These are phyloP conservation scores for Pavo muticus DNA, from an alignment of 2,113 vertebrate genomes.

Conservation along the genomic window DNA sequence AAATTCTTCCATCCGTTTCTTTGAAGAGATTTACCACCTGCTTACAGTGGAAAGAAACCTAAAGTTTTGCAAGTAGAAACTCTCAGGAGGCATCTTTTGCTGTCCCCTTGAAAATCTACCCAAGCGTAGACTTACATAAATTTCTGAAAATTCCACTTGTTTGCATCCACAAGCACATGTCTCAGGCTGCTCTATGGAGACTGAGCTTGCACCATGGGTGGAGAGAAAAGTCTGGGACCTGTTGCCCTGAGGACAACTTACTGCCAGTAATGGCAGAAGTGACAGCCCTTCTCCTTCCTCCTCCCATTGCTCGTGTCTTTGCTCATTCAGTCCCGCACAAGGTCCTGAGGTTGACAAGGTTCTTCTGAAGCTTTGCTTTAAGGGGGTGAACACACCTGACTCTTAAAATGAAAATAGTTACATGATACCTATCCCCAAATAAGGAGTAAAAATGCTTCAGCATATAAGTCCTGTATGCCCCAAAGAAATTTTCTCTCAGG, in stretches of 20 bases:
- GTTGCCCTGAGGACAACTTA: background rate
- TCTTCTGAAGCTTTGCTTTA: background rate
- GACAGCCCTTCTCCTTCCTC: background rate
- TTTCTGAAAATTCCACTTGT: background rate
- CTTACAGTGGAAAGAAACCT: slow-evolving; percentile 22
- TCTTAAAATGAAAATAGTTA: background rate
- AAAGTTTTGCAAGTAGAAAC: background rate
- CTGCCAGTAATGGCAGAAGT: background rate
- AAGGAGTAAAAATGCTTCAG: background rate
- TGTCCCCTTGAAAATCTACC: background rate
- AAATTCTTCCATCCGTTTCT: slow-evolving; percentile 48
- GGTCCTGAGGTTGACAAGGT: background rate
- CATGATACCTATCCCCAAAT: fast-evolving
- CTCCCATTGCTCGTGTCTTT: background rate
- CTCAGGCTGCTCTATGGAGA: background rate
- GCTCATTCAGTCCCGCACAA: background rate
- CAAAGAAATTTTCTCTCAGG: background rate
- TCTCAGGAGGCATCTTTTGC: background rate
- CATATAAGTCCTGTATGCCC: background rate
- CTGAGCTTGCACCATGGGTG: fast-evolving
- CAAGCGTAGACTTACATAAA: background rate
- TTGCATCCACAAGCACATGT: fast-evolving
- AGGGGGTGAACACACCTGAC: background rate
- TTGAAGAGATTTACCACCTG: slow-evolving; percentile 53
- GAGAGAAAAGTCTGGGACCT: background rate